Percentiles rank a stretch among this genome's conserved stretches.
Conservation (phyloP, 2,888 invertebrate genomes). For the Metopia argyrocephala region DNA sequence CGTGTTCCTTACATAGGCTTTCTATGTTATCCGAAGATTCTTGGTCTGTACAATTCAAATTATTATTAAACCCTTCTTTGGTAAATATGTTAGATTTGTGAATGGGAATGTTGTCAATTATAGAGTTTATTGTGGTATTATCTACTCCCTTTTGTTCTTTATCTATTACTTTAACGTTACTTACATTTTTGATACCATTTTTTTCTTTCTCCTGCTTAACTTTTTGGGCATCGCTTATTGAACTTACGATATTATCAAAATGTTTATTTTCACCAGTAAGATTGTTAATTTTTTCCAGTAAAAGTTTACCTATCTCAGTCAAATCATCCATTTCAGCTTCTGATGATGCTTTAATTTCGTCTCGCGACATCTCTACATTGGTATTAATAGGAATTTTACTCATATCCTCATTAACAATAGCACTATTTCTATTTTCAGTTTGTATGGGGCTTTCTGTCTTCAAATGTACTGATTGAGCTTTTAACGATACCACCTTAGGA, state of each 20-base stretch:
- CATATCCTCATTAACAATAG: not conserved
- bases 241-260: too few relatives aligned
- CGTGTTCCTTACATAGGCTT: not conserved
- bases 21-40: not conserved
- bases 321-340: constrained; percentile 28
- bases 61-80: too few relatives aligned
- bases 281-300: constrained; percentile 42
- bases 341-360: not conserved
- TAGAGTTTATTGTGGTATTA: too few relatives aligned
- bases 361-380: not conserved
- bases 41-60: not conserved
- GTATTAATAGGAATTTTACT: not conserved
- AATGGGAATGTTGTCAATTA: too few relatives aligned
- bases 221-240: not conserved
- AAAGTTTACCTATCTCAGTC: constrained; percentile 25
- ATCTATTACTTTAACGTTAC: too few relatives aligned
- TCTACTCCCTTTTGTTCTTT: too few relatives aligned
- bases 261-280: constrained; percentile 11
- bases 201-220: not conserved
- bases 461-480: not conserved
- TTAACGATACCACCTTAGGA: constrained; percentile 19
- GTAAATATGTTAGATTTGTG: too few relatives aligned
- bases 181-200: not conserved
- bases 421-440: not conserved
- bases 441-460: not conserved